Conservation (phyloP, 2,888 invertebrate genomes). For the Litoditis marina region DNA sequence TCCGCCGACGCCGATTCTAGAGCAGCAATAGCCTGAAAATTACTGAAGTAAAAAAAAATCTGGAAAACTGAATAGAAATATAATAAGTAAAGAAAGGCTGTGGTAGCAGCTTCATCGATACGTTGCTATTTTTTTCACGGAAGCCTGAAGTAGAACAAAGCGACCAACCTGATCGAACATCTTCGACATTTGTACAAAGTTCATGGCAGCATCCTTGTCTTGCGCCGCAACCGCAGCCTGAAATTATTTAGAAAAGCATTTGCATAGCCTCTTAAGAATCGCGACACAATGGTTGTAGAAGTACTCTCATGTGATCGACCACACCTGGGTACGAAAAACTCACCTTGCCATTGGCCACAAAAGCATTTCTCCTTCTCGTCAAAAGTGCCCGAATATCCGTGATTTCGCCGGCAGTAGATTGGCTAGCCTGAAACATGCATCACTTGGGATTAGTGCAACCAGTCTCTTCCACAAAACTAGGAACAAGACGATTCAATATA, state of each 20-base stretch:
- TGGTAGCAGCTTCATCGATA: no score
- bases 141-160: no score
- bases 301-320: background rate
- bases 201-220: constrained; percentile 42
- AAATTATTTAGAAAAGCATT: background rate
- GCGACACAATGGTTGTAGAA: no score
- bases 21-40: constrained; percentile 37
- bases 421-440: background rate
- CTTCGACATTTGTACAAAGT: constrained; percentile 41
- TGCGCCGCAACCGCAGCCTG: constrained; percentile 38
- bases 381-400: constrained; percentile 22
- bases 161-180: constrained; percentile 48
- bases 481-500: no score
- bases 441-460: no score
- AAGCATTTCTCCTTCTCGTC: constrained; percentile 30
- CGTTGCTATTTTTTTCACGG: no score
- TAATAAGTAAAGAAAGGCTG: no score
- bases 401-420: constrained; percentile 14
- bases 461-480: no score
- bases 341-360: constrained; percentile 39
- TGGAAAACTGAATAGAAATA: no score
- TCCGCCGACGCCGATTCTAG: constrained; percentile 34
- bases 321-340: no score
- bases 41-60: background rate
- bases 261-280: no score